phyloP scores from a whole-genome alignment of 2,797 vertebrate genomes.

The Pygocentrus nattereri region DNA sequence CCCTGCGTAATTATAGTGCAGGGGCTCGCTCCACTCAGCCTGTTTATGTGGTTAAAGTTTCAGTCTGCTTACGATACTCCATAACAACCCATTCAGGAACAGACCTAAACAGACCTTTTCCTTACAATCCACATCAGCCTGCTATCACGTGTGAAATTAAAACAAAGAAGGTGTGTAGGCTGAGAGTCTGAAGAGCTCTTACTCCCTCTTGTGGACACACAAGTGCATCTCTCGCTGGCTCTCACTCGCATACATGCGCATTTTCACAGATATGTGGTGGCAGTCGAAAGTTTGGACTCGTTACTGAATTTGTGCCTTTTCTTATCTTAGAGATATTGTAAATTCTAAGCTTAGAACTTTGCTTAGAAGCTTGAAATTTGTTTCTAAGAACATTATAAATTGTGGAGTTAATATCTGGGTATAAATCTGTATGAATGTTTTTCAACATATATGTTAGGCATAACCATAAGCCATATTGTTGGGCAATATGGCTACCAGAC shows the following conservation, averaged over 20 bases:
- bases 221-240: not conserved
- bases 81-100: not conserved
- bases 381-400: too few species aligned
- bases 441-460: too few species aligned
- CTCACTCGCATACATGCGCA: not conserved
- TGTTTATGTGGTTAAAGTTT: not conserved
- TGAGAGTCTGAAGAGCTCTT: constrained; percentile 16
- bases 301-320: too few species aligned
- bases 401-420: too few species aligned
- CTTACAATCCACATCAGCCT: not conserved
- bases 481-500: too few species aligned
- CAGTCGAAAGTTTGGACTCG: too few species aligned
- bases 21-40: not conserved
- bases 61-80: not conserved
- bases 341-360: too few species aligned
- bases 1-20: constrained; percentile 27
- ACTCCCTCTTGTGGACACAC: constrained; percentile 38
- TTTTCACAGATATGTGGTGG: not conserved
- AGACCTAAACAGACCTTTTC: not conserved
- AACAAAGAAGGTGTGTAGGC: not conserved
- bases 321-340: too few species aligned
- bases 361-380: not conserved
- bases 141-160: not conserved
- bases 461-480: too few species aligned
- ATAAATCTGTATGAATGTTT: too few species aligned